phyloP scores from a whole-genome alignment of 2,797 vertebrate genomes.

The Chaunax sp. region DNA sequence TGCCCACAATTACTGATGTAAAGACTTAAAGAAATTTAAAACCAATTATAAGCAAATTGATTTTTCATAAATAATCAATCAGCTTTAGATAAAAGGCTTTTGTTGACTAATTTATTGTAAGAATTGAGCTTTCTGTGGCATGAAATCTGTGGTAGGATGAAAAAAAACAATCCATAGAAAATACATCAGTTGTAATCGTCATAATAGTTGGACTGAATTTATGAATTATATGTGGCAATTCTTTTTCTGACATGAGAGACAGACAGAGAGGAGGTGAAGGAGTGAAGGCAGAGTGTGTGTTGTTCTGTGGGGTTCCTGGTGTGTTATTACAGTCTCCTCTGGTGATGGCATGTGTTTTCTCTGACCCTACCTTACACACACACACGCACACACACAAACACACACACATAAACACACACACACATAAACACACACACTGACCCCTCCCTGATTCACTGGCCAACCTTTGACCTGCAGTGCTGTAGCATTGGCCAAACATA shows the following conservation, averaged over 20 bases:
- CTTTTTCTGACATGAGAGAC: neutral
- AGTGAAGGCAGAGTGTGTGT: slow-evolving; percentile 58
- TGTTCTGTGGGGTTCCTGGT: slow-evolving; percentile 75
- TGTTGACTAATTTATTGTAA: no score
- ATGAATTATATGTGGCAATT: no score
- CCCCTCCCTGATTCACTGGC: slow-evolving; percentile 72
- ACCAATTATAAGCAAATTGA: no score
- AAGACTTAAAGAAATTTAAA: no score
- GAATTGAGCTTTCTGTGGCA: no score
- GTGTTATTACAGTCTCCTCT: slow-evolving; percentile 84
- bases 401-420: slow-evolving; percentile 10
- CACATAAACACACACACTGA: slow-evolving; percentile 32
- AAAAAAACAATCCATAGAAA: no score
- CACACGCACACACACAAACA: slow-evolving; percentile 12
- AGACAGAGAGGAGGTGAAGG: slow-evolving; percentile 25
- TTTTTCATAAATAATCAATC: no score
- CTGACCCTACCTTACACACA: slow-evolving; percentile 52
- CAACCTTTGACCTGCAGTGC: slow-evolving; percentile 74
- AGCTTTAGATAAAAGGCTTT: no score
- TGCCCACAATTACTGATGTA: no score
- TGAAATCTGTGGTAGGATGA: no score
- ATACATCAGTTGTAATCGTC: no score
- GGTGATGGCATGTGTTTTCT: slow-evolving; percentile 72
- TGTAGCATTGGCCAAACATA: slow-evolving; percentile 77
- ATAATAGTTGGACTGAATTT: no score